These are phyloP conservation scores for Holcopasites calliopsidis DNA, from an alignment of 1,140 invertebrate species.

Conservation along the genomic window DNA sequence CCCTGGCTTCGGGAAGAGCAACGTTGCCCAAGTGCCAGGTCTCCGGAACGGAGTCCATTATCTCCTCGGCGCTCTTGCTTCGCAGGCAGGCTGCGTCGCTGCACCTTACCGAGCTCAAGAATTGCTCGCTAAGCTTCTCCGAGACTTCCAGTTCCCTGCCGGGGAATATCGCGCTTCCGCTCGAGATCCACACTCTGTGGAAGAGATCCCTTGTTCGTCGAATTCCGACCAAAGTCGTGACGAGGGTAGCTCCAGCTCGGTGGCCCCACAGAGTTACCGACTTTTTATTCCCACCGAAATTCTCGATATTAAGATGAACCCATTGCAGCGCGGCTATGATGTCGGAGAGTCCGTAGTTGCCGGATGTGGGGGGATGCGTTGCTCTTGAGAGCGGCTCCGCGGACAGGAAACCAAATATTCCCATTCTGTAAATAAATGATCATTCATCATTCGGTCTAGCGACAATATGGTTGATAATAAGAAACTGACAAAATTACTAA, in stretches of 20 bases:
- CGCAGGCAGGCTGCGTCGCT: slow-evolving; percentile 82
- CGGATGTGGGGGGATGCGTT: slow-evolving; percentile 86
- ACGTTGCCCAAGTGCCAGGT: slow-evolving; percentile 84
- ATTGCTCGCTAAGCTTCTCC: slow-evolving; percentile 82
- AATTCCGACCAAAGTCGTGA: slow-evolving; percentile 84
- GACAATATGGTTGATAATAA: too few relatives aligned
- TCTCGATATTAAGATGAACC: slow-evolving; percentile 89
- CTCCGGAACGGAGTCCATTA: slow-evolving; percentile 85
- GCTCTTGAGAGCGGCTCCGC: slow-evolving; percentile 84
- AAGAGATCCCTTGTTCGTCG: slow-evolving; percentile 83
- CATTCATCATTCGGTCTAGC: too few relatives aligned
- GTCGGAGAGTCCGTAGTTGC: slow-evolving; percentile 93
- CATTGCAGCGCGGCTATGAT: slow-evolving; percentile 88
- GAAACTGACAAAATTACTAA: too few relatives aligned
- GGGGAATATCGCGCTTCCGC: slow-evolving; percentile 85
- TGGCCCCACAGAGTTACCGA: slow-evolving; percentile 90
- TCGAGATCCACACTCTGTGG: slow-evolving; percentile 86
- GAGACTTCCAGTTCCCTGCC: slow-evolving; percentile 82
- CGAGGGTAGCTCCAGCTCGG: slow-evolving; percentile 88
- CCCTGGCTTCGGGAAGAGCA: slow-evolving; percentile 82
- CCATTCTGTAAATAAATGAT: too few relatives aligned
- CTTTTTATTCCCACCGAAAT: slow-evolving; percentile 90
- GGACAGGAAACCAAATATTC: slow-evolving; percentile 89
- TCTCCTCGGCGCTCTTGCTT: slow-evolving; percentile 81
- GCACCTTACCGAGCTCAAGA: slow-evolving; percentile 81